Percentiles rank a stretch among this genome's conserved stretches.
Evolutionary conservation across 2,888 invertebrate genomes (phyloP).

Genomic region (Philopedon plagiatum): DNA sequence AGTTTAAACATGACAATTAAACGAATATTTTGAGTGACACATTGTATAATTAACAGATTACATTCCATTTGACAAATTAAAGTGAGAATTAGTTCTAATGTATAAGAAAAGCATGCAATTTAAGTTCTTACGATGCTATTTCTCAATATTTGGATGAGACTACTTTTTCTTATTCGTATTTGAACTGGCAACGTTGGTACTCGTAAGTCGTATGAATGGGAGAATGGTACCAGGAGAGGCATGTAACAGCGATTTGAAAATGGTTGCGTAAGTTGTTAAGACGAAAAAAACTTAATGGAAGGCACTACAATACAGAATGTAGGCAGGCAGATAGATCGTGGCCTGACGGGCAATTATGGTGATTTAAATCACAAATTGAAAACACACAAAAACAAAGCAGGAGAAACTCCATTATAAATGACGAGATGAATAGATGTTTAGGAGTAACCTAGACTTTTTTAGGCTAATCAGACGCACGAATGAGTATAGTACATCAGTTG

Average conservation of each 20-base stretch:
- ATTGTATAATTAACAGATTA: too few relatives aligned
- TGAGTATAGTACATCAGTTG: too few relatives aligned
- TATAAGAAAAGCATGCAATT: too few relatives aligned
- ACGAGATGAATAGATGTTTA: too few relatives aligned
- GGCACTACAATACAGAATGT: constrained; percentile 31
- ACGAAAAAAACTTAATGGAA: constrained; percentile 34
- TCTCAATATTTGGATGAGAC: neutral
- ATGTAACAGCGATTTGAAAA: constrained; percentile 35
- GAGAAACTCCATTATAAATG: neutral
- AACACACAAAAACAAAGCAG: neutral
- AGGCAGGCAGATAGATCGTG: constrained; percentile 18
- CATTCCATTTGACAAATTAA: too few relatives aligned
- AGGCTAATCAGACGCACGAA: too few relatives aligned
- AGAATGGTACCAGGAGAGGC: constrained; percentile 32
- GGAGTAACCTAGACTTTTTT: too few relatives aligned
- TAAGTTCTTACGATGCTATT: too few relatives aligned
- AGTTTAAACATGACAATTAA: too few relatives aligned
- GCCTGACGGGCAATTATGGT: constrained; percentile 29
- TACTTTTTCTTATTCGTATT: neutral
- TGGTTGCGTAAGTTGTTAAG: constrained; percentile 41
- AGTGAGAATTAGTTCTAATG: too few relatives aligned
- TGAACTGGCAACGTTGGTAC: constrained; percentile 13
- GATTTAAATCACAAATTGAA: constrained; percentile 24
- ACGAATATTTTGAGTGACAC: too few relatives aligned
- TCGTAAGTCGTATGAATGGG: constrained; percentile 35